These are phyloP conservation scores for Synanthedon tipuliformis DNA, from an alignment of 2,888 invertebrate species.

Conservation along the genomic window DNA sequence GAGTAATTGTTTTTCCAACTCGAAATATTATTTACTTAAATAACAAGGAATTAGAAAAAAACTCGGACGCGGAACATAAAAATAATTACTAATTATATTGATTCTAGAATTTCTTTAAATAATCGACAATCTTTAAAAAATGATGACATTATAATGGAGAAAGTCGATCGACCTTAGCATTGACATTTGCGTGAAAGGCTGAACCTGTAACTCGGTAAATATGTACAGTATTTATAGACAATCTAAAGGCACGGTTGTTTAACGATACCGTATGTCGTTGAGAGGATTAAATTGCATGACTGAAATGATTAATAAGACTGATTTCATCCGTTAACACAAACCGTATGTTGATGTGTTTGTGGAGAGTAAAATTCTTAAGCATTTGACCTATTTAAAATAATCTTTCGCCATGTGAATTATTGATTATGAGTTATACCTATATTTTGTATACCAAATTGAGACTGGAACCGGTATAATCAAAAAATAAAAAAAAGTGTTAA, in stretches of 20 bases:
- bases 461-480: no score
- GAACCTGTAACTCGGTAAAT: conserved; percentile 6
- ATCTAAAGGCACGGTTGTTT: not conserved
- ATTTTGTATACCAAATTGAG: no score
- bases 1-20: conserved; percentile 11
- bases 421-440: no score
- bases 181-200: conserved; percentile 7
- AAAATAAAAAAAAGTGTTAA: no score
- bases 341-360: no score
- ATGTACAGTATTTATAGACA: conserved; percentile 1
- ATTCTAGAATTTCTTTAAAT: not conserved
- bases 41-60: not conserved
- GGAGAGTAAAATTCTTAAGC: no score
- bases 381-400: no score
- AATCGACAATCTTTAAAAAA: not conserved
- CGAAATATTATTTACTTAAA: conserved; percentile 15
- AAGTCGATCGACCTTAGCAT: conserved; percentile 1
- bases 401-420: no score
- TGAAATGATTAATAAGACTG: no score
- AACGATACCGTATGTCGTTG: conserved; percentile 1
- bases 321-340: no score
- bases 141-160: not conserved
- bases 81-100: not conserved
- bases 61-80: not conserved
- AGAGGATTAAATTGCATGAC: no score